Conservation (phyloP, 1,140 invertebrate genomes). For the Brachystomella parvula region DNA sequence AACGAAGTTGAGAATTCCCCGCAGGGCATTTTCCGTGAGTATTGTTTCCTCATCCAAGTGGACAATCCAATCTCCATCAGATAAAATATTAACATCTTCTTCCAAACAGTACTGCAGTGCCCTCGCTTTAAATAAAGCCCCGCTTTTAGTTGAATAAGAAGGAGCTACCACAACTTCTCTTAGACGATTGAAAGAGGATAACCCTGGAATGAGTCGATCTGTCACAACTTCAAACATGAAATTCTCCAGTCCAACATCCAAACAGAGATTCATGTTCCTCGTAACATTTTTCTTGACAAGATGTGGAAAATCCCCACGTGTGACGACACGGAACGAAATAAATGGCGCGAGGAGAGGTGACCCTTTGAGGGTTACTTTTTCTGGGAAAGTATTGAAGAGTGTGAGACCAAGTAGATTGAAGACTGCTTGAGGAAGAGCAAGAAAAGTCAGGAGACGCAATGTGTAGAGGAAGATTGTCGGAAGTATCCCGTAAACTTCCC, state of each 20-base stretch:
- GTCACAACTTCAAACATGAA: constrained; percentile 96
- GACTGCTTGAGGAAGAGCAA: constrained; percentile 78
- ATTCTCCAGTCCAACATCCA: constrained; percentile 84
- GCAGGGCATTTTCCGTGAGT: constrained; percentile 80
- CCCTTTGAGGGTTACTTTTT: constrained; percentile 80
- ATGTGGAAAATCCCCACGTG: constrained; percentile 87
- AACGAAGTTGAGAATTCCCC: constrained; percentile 92
- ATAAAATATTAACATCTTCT: constrained; percentile 75
- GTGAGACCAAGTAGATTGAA: constrained; percentile 86
- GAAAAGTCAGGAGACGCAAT: constrained; percentile 69
- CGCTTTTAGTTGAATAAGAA: constrained; percentile 76
- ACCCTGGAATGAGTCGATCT: constrained; percentile 70
- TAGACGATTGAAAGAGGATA: constrained; percentile 53
- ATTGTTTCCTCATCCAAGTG: constrained; percentile 97
- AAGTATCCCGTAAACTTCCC: constrained; percentile 66
- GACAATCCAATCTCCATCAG: constrained; percentile 91
- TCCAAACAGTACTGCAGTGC: constrained; percentile 94
- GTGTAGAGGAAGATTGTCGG: constrained; percentile 66
- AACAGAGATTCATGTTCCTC: constrained; percentile 81
- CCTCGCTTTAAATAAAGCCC: constrained; percentile 88
- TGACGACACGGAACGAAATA: constrained; percentile 90
- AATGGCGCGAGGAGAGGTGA: constrained; percentile 87
- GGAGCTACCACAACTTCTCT: constrained; percentile 79
- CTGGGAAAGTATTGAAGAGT: constrained; percentile 89
- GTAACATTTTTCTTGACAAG: constrained; percentile 81